These are phyloP conservation scores for Drosophila emarginata DNA, from an alignment of 2,888 invertebrate genomes.

Conservation along the genomic window DNA sequence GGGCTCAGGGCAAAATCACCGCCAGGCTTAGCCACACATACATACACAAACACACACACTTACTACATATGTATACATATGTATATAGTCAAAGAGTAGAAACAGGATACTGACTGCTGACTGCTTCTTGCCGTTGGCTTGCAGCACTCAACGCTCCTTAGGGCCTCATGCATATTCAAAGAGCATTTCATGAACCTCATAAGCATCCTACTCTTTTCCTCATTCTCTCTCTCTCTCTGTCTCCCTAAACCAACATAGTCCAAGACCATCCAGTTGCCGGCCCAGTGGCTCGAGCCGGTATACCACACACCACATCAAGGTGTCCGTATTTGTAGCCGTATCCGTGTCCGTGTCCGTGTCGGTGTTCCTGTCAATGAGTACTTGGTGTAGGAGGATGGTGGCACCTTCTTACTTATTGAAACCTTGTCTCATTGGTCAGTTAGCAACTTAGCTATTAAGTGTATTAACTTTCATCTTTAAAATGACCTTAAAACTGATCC, in stretches of 20 bases:
- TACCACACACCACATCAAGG: conserved; percentile 24
- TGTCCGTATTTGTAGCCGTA: conserved; percentile 22
- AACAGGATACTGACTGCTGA: conserved; percentile 6
- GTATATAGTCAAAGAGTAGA: neutral
- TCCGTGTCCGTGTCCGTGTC: conserved; percentile 14
- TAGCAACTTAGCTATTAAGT: neutral
- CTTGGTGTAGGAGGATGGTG: neutral
- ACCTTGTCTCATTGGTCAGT: neutral
- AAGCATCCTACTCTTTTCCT: conserved; percentile 63
- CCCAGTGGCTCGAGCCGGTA: neutral
- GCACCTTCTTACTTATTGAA: neutral
- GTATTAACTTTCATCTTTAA: neutral
- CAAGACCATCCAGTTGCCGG: conserved; percentile 10
- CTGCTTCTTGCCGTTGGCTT: conserved; percentile 14
- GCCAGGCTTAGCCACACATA: conserved; percentile 36
- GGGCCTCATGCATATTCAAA: conserved; percentile 75
- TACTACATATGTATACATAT: neutral
- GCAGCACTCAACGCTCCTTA: conserved; percentile 64
- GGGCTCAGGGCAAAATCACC: conserved; percentile 50
- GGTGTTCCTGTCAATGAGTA: neutral
- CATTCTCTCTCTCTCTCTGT: conserved; percentile 16
- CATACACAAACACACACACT: conserved; percentile 15
- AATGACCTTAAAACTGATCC: neutral
- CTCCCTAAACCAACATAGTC: conserved; percentile 1
- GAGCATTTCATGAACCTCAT: conserved; percentile 73